Base-by-base conservation (phyloP, 2,113 vertebrate genomes). In the Gadus chalcogrammus region DNA sequence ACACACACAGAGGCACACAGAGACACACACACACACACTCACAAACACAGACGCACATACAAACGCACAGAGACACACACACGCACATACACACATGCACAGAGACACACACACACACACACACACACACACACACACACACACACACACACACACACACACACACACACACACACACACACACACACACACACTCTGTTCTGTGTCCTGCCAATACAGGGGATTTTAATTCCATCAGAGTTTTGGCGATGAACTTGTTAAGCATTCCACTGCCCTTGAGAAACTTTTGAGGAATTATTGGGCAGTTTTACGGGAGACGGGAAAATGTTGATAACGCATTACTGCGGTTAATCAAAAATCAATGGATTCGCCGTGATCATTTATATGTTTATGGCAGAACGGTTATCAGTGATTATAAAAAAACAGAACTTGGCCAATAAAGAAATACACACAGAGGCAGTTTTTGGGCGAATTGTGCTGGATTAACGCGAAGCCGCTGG, bases 381-480 rank as follows among this genome's bases (percentile, higher is more conserved):
- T 77, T 84, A 82, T 79, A 68, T 81, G 68, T 80, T 87, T 72
- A 81, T 80, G 63, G 73, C 58, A 83, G 89, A 77, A 79, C 66
- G 0, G 61, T 87, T 82, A 80, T 69, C 31, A 35, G 31, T 5
- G 61, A 81, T 82, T 76, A 73, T 88, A n/a, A 71, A 77, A 73
- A 82, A 75, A 67, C 70, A 74, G 24, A 78, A 66, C 31, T 76
- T 52, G 31, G 31, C 31, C 5, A 79, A 73, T 70, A 78, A 59
- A 84, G 76, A 84, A 73, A 79, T 31, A 78, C n/a, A 70, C 70
- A 15, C 67, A 62, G 31, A 80, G 73, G 79, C 42, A 71, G 77
- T 61, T 66, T 78, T 70, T 35, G 55, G 76, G 59, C 82, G 76
- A 88, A 82, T 79, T 77, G 84, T 75, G 28, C 63, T 67, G 1